These are phyloP conservation scores for Creontiades dilutus DNA, from an alignment of 2,888 invertebrate genomes.

Conservation along the genomic window DNA sequence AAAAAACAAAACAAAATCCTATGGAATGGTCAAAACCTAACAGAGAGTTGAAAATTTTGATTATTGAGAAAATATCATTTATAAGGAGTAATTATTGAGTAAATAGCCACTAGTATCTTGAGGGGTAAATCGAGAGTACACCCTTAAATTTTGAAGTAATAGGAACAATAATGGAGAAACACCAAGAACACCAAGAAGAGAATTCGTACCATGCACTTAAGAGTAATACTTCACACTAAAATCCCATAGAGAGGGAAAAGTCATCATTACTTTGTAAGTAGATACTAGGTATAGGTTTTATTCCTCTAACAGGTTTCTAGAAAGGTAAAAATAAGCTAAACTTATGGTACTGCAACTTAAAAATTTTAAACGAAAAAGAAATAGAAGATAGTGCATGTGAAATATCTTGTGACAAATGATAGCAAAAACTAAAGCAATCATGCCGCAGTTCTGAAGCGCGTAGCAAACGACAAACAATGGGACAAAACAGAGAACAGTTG, in stretches of 20 bases:
- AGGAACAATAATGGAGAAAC: neutral
- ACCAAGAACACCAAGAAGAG: neutral
- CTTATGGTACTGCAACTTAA: neutral
- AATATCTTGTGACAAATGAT: constrained; percentile 37
- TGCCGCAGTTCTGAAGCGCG: constrained; percentile 54
- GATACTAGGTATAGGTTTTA: too few relatives aligned
- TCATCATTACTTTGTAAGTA: neutral
- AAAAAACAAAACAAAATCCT: too few relatives aligned
- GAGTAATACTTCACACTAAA: constrained; percentile 18
- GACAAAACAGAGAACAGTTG: constrained; percentile 63
- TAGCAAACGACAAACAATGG: constrained; percentile 69
- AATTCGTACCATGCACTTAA: neutral
- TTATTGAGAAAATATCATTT: too few relatives aligned
- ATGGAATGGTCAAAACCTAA: too few relatives aligned
- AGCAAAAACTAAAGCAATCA: constrained; percentile 56
- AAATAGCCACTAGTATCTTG: too few relatives aligned
- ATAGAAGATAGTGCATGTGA: constrained; percentile 27
- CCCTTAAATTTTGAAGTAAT: too few relatives aligned
- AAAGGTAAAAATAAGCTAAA: neutral
- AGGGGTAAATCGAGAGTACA: too few relatives aligned
- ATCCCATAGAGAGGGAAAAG: constrained; percentile 1
- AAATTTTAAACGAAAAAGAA: neutral
- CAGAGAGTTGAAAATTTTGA: too few relatives aligned
- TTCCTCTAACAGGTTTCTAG: neutral
- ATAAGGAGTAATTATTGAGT: too few relatives aligned